Percentiles rank a stretch among this genome's conserved stretches.
phyloP scores from a whole-genome alignment of 2,888 invertebrate species.

The Athalia circularis region DNA sequence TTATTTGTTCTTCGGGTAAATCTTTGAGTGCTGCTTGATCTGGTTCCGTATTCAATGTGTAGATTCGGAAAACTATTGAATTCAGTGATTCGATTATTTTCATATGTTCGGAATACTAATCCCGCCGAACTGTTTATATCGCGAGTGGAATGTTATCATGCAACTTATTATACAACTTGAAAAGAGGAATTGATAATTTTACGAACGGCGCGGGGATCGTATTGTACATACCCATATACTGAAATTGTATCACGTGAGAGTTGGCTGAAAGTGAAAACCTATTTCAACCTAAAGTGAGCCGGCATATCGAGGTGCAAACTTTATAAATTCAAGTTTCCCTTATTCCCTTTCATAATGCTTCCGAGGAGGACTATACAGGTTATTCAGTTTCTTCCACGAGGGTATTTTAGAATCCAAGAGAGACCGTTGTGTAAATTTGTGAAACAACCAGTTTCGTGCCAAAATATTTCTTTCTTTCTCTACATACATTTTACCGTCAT shows the following conservation, averaged over 20 bases:
- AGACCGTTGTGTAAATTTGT: neutral
- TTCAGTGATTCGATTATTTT: no score
- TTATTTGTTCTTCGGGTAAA: no score
- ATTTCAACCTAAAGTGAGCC: neutral
- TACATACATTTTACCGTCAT: neutral
- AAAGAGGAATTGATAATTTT: no score
- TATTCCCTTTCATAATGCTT: neutral
- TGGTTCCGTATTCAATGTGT: no score
- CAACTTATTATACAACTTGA: no score
- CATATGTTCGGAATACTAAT: no score
- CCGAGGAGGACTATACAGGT: neutral
- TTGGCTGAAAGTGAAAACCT: neutral
- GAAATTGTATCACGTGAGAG: neutral
- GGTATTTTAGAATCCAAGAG: neutral
- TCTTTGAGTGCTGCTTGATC: no score
- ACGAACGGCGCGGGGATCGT: no score
- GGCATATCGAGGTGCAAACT: conserved; percentile 13
- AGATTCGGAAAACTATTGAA: no score
- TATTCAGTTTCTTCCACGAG: neutral
- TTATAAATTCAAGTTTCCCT: conserved; percentile 32
- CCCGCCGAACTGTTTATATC: no score
- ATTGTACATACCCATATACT: neutral
- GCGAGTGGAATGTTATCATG: no score
- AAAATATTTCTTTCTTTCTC: neutral
- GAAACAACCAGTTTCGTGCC: neutral